Evolutionary conservation across 2,113 vertebrate species (phyloP), one percentile per base, ranked within the genome.

Genomic region (Anarhynchus alexandrinus): DNA sequence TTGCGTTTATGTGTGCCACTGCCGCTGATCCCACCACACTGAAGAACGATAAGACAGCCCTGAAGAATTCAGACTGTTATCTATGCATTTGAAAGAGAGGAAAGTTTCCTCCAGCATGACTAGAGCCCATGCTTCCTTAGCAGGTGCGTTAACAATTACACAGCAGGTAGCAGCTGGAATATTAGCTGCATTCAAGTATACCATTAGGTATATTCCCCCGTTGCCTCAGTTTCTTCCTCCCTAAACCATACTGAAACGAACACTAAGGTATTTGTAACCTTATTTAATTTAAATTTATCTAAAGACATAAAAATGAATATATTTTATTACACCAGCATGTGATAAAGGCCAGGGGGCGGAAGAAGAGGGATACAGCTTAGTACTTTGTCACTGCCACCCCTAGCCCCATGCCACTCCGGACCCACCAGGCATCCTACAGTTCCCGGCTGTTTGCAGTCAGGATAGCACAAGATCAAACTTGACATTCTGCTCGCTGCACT

Each of bases 111-210:
- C 61, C 11, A 25, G 27, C 38, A 4, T 3, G 20, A 11, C 51
- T 12, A 32, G 25, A 65, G 70, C 51, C 21, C 4, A 0, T 0
- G 3, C 6, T 42, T 58, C 61, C 66, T 47, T 4, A 29, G 51
- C 3, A 32, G 11, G 15, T 25, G 9, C 16, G 29, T 16, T 30
- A 26, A 19, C 18, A 40, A 17, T 29, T 3, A 8, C 8, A 9
- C 9, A 47, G 76, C 43, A 27, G 23, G 16, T 5, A 58, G 57
- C 45, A 34, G 29, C 9, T 55, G 25, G 57, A 71, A 25, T 27
- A 79, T 15, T 1, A 38, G 26, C 74, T 17, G 4, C 4, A 2
- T 36, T 43, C 51, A 38, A 32, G 34, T 30, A 25, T 5, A 32
- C 51, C 51, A 8, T 6, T 18, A 61, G 47, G 10, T 34, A 38